These are phyloP conservation scores for Agonopterix heracliana DNA, from an alignment of 2,888 invertebrate species.

Conservation along the genomic window DNA sequence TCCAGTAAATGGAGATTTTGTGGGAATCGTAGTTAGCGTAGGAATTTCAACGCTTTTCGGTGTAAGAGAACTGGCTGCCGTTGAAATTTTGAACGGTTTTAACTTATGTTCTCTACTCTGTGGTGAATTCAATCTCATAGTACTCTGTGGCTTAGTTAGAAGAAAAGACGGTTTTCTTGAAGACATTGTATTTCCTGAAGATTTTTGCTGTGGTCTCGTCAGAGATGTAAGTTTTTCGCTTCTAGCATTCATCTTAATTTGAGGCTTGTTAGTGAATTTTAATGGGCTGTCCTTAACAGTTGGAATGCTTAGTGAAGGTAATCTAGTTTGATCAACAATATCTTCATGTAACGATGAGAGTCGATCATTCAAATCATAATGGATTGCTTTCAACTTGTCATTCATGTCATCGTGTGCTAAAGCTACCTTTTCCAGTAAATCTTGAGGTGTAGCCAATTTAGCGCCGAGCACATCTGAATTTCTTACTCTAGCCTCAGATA, in stretches of 20 bases:
- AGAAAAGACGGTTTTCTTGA: conserved; percentile 1
- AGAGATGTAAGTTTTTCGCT: conserved; percentile 5
- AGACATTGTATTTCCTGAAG: conserved; percentile 5
- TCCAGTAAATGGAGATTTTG: conserved; percentile 11
- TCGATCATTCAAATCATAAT: conserved; percentile 49
- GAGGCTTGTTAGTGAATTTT: conserved; percentile 6
- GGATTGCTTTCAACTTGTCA: conserved; percentile 50
- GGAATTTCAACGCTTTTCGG: conserved; percentile 29
- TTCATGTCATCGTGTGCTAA: conserved; percentile 40
- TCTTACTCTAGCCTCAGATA: conserved; percentile 20
- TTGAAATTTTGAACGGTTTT: conserved; percentile 23
- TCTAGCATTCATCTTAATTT: conserved; percentile 6
- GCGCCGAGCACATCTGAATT: conserved; percentile 14
- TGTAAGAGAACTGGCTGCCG: conserved; percentile 29
- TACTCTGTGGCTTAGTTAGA: conserved; percentile 2
- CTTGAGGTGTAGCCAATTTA: conserved; percentile 29
- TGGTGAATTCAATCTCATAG: not conserved
- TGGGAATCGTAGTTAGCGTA: conserved; percentile 15
- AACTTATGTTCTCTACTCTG: conserved; percentile 6
- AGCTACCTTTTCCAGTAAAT: conserved; percentile 37
- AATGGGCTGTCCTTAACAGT: not conserved
- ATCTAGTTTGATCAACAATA: conserved; percentile 30
- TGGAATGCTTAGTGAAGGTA: conserved; percentile 17
- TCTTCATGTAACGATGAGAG: conserved; percentile 40
- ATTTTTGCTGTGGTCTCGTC: conserved; percentile 5